Conservation (phyloP, 2,888 invertebrate genomes). For the Macrophya annulata region DNA sequence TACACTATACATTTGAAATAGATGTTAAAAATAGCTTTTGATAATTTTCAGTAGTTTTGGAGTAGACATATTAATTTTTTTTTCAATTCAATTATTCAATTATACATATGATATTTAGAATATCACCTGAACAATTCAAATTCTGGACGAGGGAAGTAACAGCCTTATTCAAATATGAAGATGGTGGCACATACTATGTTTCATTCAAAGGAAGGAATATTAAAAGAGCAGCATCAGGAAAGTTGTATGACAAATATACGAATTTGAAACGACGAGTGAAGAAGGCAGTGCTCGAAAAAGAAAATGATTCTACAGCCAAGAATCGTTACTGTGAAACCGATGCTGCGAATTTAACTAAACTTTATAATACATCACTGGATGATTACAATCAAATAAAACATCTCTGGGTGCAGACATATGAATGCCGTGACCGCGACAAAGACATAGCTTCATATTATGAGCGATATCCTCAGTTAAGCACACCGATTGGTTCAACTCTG, state of each 20-base stretch:
- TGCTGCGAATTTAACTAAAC: constrained; percentile 24
- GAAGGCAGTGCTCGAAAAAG: constrained; percentile 11
- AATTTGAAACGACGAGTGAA: constrained; percentile 52
- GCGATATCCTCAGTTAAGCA: constrained; percentile 33
- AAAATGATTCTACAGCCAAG: background rate
- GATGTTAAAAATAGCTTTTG: constrained; percentile 2
- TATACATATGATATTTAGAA: constrained; percentile 8
- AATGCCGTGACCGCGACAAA: background rate
- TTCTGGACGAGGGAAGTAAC: constrained; percentile 52
- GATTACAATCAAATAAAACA: constrained; percentile 51
- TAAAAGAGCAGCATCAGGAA: constrained; percentile 38
- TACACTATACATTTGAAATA: background rate
- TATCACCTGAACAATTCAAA: background rate
- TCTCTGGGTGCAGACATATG: constrained; percentile 51
- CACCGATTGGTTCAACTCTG: constrained; percentile 33
- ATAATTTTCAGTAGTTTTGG: constrained; percentile 10
- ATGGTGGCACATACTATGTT: constrained; percentile 55
- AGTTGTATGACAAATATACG: constrained; percentile 56
- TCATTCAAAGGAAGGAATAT: constrained; percentile 53
- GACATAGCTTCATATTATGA: constrained; percentile 39
- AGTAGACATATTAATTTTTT: too few species aligned
- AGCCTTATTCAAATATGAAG: constrained; percentile 48
- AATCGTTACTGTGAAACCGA: constrained; percentile 1
- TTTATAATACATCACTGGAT: constrained; percentile 48
- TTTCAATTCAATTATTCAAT: too few species aligned